These are phyloP conservation scores for Polypedilum pembai DNA, from an alignment of 1,140 invertebrate genomes.

Conservation along the genomic window DNA sequence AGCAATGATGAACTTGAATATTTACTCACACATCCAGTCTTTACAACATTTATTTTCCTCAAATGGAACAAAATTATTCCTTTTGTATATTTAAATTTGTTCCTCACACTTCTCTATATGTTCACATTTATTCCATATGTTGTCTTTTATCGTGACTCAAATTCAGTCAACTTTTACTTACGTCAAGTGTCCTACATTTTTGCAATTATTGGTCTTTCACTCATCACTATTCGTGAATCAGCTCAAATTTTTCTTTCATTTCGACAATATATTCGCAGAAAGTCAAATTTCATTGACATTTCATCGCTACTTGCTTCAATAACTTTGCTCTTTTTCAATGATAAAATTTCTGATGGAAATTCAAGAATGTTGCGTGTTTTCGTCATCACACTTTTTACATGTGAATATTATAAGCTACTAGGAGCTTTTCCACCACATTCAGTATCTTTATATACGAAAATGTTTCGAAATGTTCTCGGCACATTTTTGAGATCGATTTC, in stretches of 20 bases:
- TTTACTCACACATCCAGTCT: not conserved
- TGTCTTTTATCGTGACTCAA: not conserved
- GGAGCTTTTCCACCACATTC: conserved; percentile 60
- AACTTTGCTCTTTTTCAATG: not conserved
- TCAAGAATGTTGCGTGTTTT: conserved; percentile 51
- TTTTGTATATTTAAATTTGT: not conserved
- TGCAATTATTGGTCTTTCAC: not conserved
- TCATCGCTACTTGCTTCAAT: not conserved
- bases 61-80: not conserved
- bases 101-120: not conserved
- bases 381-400: conserved; percentile 58
- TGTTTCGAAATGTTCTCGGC: conserved; percentile 65
- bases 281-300: not conserved
- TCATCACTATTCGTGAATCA: not conserved
- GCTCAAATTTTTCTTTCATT: not conserved
- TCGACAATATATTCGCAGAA: not conserved
- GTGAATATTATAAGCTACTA: conserved; percentile 65
- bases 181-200: not conserved
- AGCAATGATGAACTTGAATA: not conserved
- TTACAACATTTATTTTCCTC: not conserved
- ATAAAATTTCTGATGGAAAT: not conserved
- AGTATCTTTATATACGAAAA: conserved; percentile 67
- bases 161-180: not conserved
- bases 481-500: conserved; percentile 71
- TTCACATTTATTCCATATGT: not conserved